These are phyloP conservation scores for Hemicentrotus pulcherrimus DNA, from an alignment of 35 echinoderm and acorn worm species.

Conservation along the genomic window DNA sequence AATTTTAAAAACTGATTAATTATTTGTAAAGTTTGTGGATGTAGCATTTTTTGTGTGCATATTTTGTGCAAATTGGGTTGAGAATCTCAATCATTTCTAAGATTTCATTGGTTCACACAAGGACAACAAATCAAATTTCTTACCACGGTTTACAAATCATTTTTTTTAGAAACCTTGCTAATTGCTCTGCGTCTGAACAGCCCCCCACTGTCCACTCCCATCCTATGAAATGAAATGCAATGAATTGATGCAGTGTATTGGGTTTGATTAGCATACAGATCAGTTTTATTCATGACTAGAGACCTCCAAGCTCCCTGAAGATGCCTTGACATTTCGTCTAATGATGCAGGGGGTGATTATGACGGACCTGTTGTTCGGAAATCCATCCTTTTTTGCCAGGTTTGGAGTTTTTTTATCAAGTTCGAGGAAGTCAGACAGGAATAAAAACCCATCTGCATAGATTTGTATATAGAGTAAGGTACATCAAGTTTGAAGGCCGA, in stretches of 20 bases:
- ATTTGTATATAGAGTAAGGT: no score
- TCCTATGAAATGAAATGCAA: background rate
- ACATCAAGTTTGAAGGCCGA: no score
- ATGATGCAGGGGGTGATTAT: background rate
- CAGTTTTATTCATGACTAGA: background rate
- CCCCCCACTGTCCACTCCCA: background rate
- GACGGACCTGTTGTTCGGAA: slow-evolving; percentile 7
- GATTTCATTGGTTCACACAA: background rate
- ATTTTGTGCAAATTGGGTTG: background rate
- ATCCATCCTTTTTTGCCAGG: background rate
- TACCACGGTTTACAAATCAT: background rate
- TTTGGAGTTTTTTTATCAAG: background rate
- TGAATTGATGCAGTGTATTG: background rate
- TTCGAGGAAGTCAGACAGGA: background rate
- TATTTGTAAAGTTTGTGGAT: no score
- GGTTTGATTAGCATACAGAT: background rate
- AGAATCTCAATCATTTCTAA: background rate
- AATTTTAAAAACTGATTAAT: no score
- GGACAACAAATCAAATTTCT: background rate
- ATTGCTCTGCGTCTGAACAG: background rate
- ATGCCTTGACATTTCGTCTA: background rate
- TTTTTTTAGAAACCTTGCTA: background rate
- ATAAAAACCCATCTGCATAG: no score
- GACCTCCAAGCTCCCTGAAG: background rate
- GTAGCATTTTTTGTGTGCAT: no score